Conservation (phyloP, 2,797 vertebrate species). For the Aplochiton taeniatus region DNA sequence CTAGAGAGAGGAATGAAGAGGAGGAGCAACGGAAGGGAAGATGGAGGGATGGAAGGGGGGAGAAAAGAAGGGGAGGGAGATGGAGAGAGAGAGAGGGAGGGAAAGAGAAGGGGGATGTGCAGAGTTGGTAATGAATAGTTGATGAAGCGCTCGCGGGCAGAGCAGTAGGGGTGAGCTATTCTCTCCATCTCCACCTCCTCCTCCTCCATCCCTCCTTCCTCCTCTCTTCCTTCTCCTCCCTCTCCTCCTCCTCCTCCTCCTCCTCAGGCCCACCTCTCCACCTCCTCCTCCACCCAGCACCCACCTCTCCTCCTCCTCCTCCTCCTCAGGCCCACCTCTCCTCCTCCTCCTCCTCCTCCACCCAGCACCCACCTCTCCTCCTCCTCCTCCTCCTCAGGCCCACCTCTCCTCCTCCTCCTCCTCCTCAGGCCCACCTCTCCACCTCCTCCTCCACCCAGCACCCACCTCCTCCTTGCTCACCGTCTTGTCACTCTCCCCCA, state of each 20-base stretch:
- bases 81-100: conserved; percentile 54
- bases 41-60: conserved; percentile 8
- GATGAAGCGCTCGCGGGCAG: conserved; percentile 73
- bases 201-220: conserved; percentile 32
- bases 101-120: conserved; percentile 48
- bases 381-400: conserved; percentile 3
- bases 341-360: conserved; percentile 14
- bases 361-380: conserved; percentile 13
- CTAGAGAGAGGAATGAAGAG: too few species aligned
- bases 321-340: conserved; percentile 21
- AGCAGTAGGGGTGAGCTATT: conserved; percentile 70
- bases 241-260: conserved; percentile 12
- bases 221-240: conserved; percentile 18
- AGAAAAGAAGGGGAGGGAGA: conserved; percentile 47
- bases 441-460: neutral
- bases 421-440: too few species aligned
- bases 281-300: conserved; percentile 41
- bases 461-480: conserved; percentile 12
- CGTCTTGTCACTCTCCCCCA: conserved; percentile 8
- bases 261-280: conserved; percentile 52
- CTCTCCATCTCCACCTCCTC: conserved; percentile 51
- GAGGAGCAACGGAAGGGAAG: too few species aligned
- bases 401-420: conserved; percentile 26
- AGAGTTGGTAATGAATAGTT: conserved; percentile 69
- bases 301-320: conserved; percentile 20